phyloP scores from a whole-genome alignment of 2,797 vertebrate genomes.

The Orientallactaga sibirica region DNA sequence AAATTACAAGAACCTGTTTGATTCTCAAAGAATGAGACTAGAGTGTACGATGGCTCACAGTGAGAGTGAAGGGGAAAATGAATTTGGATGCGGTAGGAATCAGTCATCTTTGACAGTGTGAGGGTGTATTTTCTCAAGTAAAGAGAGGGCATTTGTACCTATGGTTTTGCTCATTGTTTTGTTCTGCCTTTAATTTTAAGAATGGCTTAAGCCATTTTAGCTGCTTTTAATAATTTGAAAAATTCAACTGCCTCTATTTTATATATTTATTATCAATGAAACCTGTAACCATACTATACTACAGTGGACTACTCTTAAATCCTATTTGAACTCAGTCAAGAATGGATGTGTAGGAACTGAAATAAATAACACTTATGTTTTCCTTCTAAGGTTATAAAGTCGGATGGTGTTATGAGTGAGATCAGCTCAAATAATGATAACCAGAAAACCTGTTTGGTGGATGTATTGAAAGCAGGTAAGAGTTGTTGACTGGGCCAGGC shows the following conservation, averaged over 20 bases:
- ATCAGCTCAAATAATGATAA: slow-evolving; percentile 20
- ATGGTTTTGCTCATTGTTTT: slow-evolving; percentile 47
- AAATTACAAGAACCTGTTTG: slow-evolving; percentile 10
- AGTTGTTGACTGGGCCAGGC: background rate
- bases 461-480: slow-evolving; percentile 8
- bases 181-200: slow-evolving; percentile 63
- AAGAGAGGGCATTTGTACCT: background rate
- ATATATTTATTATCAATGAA: slow-evolving; percentile 6
- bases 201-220: slow-evolving; percentile 37
- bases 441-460: slow-evolving; percentile 15
- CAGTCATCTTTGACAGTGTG: background rate
- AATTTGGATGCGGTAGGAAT: slow-evolving; percentile 1
- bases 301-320: background rate
- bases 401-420: background rate
- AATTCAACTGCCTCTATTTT: slow-evolving; percentile 47
- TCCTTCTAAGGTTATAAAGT: slow-evolving; percentile 16
- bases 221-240: slow-evolving; percentile 38
- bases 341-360: slow-evolving; percentile 16
- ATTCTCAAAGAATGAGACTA: background rate
- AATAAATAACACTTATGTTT: background rate
- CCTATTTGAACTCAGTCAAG: background rate
- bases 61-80: background rate
- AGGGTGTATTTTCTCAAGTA: slow-evolving; percentile 1
- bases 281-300: background rate
- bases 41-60: background rate